Base-by-base conservation (phyloP, 1,140 invertebrate genomes). In the Tetranychus cinnabarinus region DNA sequence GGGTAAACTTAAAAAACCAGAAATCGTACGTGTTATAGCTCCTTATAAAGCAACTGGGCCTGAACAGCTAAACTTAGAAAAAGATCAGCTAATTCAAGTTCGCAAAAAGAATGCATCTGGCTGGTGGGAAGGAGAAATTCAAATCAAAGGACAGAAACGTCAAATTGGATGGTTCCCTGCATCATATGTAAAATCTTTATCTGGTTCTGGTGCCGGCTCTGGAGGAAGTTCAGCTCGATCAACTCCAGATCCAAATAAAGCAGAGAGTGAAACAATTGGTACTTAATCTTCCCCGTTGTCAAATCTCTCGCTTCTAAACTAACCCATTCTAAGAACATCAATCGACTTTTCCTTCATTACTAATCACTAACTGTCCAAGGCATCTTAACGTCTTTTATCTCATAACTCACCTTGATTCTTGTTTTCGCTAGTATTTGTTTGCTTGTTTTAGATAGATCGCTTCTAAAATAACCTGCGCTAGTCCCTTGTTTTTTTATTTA, bases 121-220 rank as follows among this genome's bases (percentile, higher is more conserved):
- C 33, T 97, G 93, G 93, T 98, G 95, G 95, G 93, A 98, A 78
- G 95, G 95, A 55, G 95, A 98, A 74, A 74, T 97, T 35, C 90
- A 96, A 76, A 80, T 87, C 13, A 88, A 92, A 72, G 92, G 92
- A n/a, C 83, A 89, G 66, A 90, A 90, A 69, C 77, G 87, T 58
- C 88, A 93, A 75, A 82, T 93, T 60, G 92, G 92, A 4, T 97
- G 92, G 91, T 97, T 97, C 72, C 92, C 92, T 8, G 91, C 91
- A 33, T 88, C 87, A 56, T 97, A 96, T 71, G 91, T 97, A 0
- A 96, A 95, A 76, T 78, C 86, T 57, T 69, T 85, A 8, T 71
- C 62, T 37, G 48, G 7, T 15, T 23, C 15, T 50, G 59, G 47
- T 50, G 34, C 15, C 7, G 59, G 47, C 13, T 35, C 34, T 54